phyloP scores from a whole-genome alignment of 2,888 invertebrate genomes.

The Gnatocerus cornutus region DNA sequence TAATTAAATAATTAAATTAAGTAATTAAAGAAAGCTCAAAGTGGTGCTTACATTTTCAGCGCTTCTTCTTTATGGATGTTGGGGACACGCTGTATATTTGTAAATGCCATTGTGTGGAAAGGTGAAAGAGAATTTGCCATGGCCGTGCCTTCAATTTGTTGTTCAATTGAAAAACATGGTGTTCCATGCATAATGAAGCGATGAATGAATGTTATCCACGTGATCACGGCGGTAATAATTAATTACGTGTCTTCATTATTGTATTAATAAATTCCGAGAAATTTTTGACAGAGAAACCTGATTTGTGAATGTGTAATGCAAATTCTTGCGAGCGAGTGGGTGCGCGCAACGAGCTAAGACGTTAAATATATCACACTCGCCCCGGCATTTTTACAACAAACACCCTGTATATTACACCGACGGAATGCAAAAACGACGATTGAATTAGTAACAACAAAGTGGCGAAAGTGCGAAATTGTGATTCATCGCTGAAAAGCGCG shows the following conservation, averaged over 20 bases:
- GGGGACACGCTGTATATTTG: neutral
- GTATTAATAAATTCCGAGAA: conserved; percentile 8
- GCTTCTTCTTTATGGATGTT: neutral
- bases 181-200: conserved; percentile 19
- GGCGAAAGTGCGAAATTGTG: no score
- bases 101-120: conserved; percentile 19
- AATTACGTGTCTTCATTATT: conserved; percentile 12
- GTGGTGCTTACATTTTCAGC: conserved; percentile 6
- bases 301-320: conserved; percentile 7
- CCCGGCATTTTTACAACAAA: neutral
- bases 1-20: conserved; percentile 39
- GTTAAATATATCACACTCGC: neutral
- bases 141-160: conserved; percentile 30
- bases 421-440: no score
- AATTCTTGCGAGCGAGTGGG: conserved; percentile 5
- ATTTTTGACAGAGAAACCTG: conserved; percentile 13
- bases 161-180: conserved; percentile 23
- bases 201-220: conserved; percentile 10
- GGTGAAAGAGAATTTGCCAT: conserved; percentile 27
- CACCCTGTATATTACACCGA: no score
- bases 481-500: no score
- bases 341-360: neutral
- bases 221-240: conserved; percentile 5
- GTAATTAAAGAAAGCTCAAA: conserved; percentile 32
- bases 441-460: no score